These are phyloP conservation scores for Tyria jacobaeae DNA, from an alignment of 2,888 invertebrate genomes.

Conservation along the genomic window DNA sequence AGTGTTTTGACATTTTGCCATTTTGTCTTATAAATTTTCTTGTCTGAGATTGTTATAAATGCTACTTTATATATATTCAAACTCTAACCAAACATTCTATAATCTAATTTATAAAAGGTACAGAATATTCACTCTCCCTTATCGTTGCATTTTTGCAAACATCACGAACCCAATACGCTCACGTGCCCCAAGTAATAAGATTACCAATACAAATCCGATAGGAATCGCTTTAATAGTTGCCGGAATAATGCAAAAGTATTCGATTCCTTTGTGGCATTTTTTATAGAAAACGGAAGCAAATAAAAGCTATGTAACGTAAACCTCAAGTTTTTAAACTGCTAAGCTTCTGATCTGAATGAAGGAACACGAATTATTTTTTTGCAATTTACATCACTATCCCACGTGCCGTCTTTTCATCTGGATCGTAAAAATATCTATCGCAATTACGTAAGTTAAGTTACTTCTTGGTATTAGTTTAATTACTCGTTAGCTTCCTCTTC, in stretches of 20 bases:
- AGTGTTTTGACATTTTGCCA: no score
- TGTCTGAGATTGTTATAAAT: not conserved
- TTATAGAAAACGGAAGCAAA: conserved; percentile 71
- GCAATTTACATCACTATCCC: conserved; percentile 43
- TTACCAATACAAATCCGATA: conserved; percentile 68
- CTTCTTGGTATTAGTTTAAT: conserved; percentile 63
- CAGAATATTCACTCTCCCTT: conserved; percentile 47
- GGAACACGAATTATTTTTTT: conserved; percentile 58
- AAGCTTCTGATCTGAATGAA: conserved; percentile 64
- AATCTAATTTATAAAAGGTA: not conserved
- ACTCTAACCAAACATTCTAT: not conserved
- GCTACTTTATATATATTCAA: not conserved
- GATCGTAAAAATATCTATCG: conserved; percentile 51
- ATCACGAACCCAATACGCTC: conserved; percentile 78
- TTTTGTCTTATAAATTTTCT: not conserved
- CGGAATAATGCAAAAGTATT: conserved; percentile 67
- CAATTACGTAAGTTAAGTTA: conserved; percentile 52
- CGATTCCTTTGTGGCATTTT: conserved; percentile 57
- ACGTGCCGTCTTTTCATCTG: conserved; percentile 37
- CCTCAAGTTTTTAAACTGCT: conserved; percentile 48
- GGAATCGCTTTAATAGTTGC: conserved; percentile 72
- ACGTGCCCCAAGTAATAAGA: conserved; percentile 80
- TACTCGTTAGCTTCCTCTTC: conserved; percentile 68
- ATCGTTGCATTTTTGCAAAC: conserved; percentile 72
- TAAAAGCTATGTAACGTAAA: conserved; percentile 59